Percentiles rank a stretch among this genome's conserved stretches.
These are phyloP conservation scores for Smithornis capensis DNA, from an alignment of 2,113 vertebrate species.

Conservation along the genomic window DNA sequence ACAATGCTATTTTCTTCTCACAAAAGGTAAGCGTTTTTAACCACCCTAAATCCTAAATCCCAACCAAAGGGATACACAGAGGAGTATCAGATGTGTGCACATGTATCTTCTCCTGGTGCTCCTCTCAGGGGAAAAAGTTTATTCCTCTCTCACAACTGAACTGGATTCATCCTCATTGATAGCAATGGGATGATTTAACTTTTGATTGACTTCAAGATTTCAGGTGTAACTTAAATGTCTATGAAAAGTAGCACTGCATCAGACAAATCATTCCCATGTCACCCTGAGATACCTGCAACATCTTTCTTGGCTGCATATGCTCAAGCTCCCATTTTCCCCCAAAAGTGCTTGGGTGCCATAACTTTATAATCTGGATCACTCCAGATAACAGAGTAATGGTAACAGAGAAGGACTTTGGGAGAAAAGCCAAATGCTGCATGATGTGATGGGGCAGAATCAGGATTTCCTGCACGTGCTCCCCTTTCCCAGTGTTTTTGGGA, in stretches of 20 bases:
- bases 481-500: not conserved
- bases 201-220: not conserved
- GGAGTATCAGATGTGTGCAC: not conserved
- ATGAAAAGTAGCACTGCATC: not conserved
- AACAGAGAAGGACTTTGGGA: not conserved
- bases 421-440: not conserved
- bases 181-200: not conserved
- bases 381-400: not conserved
- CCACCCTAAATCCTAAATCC: not conserved
- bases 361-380: not conserved
- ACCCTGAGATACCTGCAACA: not conserved
- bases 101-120: not conserved
- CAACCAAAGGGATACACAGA: not conserved
- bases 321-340: rapidly evolving
- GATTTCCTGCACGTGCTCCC: not conserved
- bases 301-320: not conserved
- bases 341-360: not conserved
- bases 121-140: not conserved
- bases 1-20: not conserved
- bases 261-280: not conserved
- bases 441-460: not conserved
- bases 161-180: not conserved
- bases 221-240: not conserved
- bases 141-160: not conserved
- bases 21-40: not conserved